These are phyloP conservation scores for Carollia perspicillata DNA, from an alignment of 2,113 vertebrate genomes.

Conservation along the genomic window DNA sequence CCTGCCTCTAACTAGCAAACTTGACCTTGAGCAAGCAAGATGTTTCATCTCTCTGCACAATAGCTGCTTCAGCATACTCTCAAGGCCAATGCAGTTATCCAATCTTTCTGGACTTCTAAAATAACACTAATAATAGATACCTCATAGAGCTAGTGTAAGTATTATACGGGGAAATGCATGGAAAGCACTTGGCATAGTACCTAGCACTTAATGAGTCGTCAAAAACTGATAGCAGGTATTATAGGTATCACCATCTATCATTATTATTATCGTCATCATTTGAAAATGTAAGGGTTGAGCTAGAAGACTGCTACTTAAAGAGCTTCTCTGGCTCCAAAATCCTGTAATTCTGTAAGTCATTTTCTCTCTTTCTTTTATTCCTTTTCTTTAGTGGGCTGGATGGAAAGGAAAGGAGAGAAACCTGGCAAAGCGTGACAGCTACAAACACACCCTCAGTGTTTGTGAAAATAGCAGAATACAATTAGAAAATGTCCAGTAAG, in stretches of 20 bases:
- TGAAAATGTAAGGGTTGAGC: neutral
- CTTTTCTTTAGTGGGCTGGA: neutral
- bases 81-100: neutral
- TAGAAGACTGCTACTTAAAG: neutral
- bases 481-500: slow-evolving; percentile 8
- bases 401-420: slow-evolving; percentile 13
- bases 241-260: neutral
- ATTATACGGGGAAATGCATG: neutral
- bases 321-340: slow-evolving; percentile 16
- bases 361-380: neutral
- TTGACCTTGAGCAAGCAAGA: neutral
- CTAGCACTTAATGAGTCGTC: neutral
- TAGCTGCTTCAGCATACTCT: neutral
- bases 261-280: neutral
- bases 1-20: slow-evolving; percentile 27
- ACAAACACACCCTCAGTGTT: neutral
- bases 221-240: neutral
- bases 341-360: slow-evolving; percentile 10
- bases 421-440: neutral
- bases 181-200: neutral
- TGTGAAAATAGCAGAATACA: neutral
- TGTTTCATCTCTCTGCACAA: neutral
- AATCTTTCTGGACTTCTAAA: neutral
- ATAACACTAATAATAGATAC: neutral
- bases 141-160: neutral